Conservation (phyloP, 2,113 vertebrate genomes). For the Laticauda colubrina region DNA sequence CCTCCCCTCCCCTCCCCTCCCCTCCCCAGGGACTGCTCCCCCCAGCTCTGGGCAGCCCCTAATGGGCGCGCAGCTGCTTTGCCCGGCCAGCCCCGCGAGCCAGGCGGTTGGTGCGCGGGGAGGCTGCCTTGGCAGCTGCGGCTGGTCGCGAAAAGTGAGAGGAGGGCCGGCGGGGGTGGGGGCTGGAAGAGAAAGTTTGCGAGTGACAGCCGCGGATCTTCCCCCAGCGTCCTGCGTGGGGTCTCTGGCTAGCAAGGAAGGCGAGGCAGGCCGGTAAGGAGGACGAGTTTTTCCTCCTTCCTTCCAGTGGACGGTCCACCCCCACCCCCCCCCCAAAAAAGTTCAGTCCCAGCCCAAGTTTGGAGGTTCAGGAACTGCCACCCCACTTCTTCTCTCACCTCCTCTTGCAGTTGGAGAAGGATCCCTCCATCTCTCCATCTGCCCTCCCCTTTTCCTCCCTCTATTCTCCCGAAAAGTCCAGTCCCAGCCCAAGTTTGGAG, state of each 20-base stretch:
- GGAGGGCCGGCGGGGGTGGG: accelerated
- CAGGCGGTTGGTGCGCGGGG: not conserved
- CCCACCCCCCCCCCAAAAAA: not conserved
- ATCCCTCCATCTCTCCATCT: not conserved
- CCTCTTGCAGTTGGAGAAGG: not conserved
- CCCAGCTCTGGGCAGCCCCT: not conserved
- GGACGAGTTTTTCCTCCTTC: too few species aligned
- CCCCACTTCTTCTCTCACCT: not conserved
- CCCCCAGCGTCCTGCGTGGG: too few species aligned
- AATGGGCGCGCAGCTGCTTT: not conserved
- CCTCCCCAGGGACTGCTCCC: too few species aligned
- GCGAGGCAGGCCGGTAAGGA: not conserved
- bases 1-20: too few species aligned
- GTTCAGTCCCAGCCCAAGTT: not conserved
- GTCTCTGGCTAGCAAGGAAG: not conserved
- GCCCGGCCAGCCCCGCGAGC: not conserved
- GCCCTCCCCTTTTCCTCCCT: not conserved
- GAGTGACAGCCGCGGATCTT: not conserved
- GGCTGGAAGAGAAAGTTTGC: not conserved
- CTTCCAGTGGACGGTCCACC: too few species aligned
- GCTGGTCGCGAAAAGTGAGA: not conserved
- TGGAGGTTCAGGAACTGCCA: not conserved
- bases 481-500: too few species aligned
- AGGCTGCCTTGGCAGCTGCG: not conserved
- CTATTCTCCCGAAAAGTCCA: too few species aligned